A percentile compares a stretch with the other conserved stretches of the same genome.
These are phyloP conservation scores for Spermophilus dauricus DNA, from an alignment of 2,113 vertebrate genomes.

Conservation along the genomic window DNA sequence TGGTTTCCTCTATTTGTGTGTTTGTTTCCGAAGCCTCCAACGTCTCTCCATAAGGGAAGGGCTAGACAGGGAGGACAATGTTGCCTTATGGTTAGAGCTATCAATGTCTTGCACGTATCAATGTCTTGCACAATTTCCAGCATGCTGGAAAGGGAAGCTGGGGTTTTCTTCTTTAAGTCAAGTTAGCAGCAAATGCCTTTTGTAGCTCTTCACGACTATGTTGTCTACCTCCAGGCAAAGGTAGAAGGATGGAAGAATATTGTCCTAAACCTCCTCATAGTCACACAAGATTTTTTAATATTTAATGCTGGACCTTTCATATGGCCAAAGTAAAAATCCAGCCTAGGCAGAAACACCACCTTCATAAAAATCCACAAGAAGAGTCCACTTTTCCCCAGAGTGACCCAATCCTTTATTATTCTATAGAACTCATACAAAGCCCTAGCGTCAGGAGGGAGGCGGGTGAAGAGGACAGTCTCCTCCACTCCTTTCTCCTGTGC, in stretches of 20 bases:
- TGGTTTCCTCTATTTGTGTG: slow-evolving; percentile 6
- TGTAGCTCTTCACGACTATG: rapidly evolving
- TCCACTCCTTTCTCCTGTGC: neutral
- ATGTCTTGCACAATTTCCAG: neutral
- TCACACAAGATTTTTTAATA: neutral
- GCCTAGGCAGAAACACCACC: neutral
- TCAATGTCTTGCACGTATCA: neutral
- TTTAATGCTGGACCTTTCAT: neutral
- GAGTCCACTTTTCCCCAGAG: neutral
- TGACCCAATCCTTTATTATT: neutral
- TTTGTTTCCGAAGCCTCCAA: neutral
- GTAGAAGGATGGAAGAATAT: neutral
- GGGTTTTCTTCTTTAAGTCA: neutral
- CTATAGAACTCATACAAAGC: neutral
- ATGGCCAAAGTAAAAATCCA: neutral
- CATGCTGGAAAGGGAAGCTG: neutral
- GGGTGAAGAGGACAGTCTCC: neutral
- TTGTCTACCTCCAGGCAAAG: neutral
- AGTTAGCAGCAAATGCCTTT: neutral
- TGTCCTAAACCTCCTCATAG: slow-evolving; percentile 31
- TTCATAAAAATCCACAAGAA: neutral
- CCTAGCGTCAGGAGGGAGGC: neutral
- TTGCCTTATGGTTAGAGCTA: neutral
- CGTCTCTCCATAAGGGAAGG: neutral
- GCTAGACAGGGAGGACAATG: neutral